Evolutionary conservation across 1,140 invertebrate species (phyloP), one percentile per base, ranked within the genome.

Genomic region (Whitmania pigra): DNA sequence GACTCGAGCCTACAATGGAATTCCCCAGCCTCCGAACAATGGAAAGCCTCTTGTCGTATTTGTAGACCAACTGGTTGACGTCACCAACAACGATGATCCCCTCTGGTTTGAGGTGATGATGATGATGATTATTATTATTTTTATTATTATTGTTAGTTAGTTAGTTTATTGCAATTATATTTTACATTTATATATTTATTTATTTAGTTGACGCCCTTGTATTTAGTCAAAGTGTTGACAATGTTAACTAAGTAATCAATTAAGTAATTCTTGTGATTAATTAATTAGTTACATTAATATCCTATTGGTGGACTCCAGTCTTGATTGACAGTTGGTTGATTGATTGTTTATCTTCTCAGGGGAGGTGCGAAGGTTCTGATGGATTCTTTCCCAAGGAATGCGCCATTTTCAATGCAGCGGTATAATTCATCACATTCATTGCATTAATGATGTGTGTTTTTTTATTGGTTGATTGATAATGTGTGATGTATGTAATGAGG

Each of bases 351-450:
- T 54, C 71, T 49, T 74, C 74, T 15, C 73, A 79, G 78, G 79
- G 79, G 22, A 71, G 72, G 27, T 73, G 72, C n/a, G 63, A 72
- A 43, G 75, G 74, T 71, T 68, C 75, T 2, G 77, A 79, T 54
- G 79, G 79, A 0, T 78, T 76, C 76, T 80, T 80, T 74, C 78
- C 78, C 15, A 71, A 74, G 54, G 76, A 75, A 25, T 76, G 73
- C 67, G 79, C 79, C 9, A 73, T 73, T n/a, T 18, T 40, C 13
- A 6, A 7, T 20, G 0, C 22, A 7, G 7, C 29, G 57, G 57
- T 63, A 25, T n/a, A 43, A 43, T 13, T 43, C 13, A n/a, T n/a
- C n/a, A n/a, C n/a, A n/a, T n/a, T n/a, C n/a, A n/a, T n/a, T n/a
- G n/a, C n/a, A n/a, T n/a, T n/a, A n/a, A n/a, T n/a, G n/a, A n/a